Percentiles rank a stretch among this genome's conserved stretches.
These are phyloP conservation scores for Acyrthosiphon pisum DNA, from an alignment of 1,140 invertebrate genomes.

Conservation along the genomic window DNA sequence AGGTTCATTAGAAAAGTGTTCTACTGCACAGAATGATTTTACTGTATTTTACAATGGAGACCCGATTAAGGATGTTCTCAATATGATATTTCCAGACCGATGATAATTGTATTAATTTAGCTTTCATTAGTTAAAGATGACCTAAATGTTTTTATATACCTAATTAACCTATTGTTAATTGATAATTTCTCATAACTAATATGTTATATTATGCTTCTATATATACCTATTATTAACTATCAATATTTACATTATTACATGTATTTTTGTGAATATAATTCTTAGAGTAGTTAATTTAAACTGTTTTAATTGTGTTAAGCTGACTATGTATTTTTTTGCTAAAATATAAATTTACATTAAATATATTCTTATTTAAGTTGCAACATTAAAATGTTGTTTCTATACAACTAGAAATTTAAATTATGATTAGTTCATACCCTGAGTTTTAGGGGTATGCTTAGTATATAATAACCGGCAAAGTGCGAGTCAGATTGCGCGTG, in stretches of 20 bases:
- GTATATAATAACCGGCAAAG: too few species aligned
- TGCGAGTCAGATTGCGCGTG: too few species aligned
- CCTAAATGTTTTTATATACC: background rate
- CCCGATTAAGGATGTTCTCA: background rate
- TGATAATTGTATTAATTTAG: background rate
- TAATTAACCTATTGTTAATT: background rate
- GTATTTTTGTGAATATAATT: background rate
- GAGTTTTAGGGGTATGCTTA: background rate
- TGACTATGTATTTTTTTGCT: background rate
- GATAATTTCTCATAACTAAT: background rate
- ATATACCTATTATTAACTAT: background rate
- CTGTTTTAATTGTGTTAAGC: background rate
- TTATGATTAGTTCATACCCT: background rate
- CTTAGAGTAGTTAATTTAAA: background rate
- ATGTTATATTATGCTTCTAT: background rate
- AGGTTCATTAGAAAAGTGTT: slow-evolving; percentile 25
- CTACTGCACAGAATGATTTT: background rate
- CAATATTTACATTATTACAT: background rate
- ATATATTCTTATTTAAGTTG: background rate
- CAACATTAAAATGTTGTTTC: background rate
- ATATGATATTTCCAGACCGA: background rate
- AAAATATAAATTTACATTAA: background rate
- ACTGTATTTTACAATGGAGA: slow-evolving; percentile 3
- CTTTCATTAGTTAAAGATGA: background rate
- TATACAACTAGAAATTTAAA: background rate